Percentiles rank a stretch among this genome's conserved stretches.
Evolutionary conservation across 1,140 invertebrate genomes (phyloP).

Genomic region (Musca domestica): DNA sequence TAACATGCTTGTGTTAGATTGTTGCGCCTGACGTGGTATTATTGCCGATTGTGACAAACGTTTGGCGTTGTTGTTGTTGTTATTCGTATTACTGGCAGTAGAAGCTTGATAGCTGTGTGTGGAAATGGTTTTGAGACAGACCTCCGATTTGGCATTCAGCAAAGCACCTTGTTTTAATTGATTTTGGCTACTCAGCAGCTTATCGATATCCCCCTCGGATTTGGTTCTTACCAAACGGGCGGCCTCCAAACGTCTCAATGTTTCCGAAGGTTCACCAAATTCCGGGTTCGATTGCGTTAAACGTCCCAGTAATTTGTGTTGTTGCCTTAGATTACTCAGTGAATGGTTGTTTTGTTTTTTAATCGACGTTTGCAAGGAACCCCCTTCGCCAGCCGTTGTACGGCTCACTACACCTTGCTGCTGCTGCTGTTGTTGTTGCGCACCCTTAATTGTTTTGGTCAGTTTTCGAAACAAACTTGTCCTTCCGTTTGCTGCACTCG

Average conservation of each 20-base stretch:
- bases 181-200: slow-evolving; percentile 26
- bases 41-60: background rate
- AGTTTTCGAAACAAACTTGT: slow-evolving; percentile 34
- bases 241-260: slow-evolving; percentile 1
- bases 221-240: slow-evolving; percentile 42
- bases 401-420: slow-evolving; percentile 24
- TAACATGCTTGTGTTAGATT: slow-evolving; percentile 27
- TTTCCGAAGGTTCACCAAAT: slow-evolving; percentile 24
- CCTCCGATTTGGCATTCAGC: slow-evolving; percentile 47
- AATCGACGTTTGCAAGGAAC: background rate
- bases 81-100: background rate
- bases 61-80: background rate
- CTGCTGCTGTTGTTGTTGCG: slow-evolving; percentile 20
- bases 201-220: slow-evolving; percentile 38
- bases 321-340: slow-evolving; percentile 15
- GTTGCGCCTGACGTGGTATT: background rate
- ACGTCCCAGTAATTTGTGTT: slow-evolving; percentile 32
- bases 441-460: slow-evolving; percentile 21
- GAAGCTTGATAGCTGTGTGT: slow-evolving; percentile 42
- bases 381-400: slow-evolving; percentile 13
- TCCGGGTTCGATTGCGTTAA: slow-evolving; percentile 40
- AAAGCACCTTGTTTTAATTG: slow-evolving; percentile 23
- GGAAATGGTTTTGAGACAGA: slow-evolving; percentile 47
- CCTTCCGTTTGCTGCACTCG: background rate
- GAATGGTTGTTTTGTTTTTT: slow-evolving; percentile 26